Base-by-base conservation (phyloP, 1,140 invertebrate species). In the Scaptomyza hsui region DNA sequence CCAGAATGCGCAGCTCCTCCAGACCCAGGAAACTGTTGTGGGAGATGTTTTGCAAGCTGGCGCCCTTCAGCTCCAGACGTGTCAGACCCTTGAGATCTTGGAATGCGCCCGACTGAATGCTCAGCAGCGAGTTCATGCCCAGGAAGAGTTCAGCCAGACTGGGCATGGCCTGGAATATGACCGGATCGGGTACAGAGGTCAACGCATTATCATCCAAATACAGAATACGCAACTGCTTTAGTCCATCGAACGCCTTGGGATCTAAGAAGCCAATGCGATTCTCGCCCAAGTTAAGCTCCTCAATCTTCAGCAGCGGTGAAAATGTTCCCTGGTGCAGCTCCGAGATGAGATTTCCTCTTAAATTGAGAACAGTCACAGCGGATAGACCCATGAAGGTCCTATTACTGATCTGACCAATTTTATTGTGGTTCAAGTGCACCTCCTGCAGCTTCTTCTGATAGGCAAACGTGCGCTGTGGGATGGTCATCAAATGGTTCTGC, bases 191-290 rank as follows among this genome's bases (percentile, higher is more conserved):
- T 3, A 97, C 94, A 0, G 93, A 92, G 61, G 93, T 95, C 49
- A 98, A 91, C 57, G 95, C 94, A 92, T 98, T 98, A 86, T 97
- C 96, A 74, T 97, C 96, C 51, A 98, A 92, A 80, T 96, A 96
- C 0, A 98, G 92, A 1, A 96, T 95, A 47, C 96, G 92, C 37
- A 98, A 93, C 1, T 95, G 94, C 1, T 93, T 92, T n/a, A 98
- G 91, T 3, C 96, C 96, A 51, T 94, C 94, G 81, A 98, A 98
- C 0, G 97, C 96, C 63, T 93, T 94, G 0, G 94, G 93, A 72
- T 97, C 95, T 15, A 98, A 94, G 70, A 93, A 94, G 1, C 95
- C 94, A 82, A 98, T 96, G 65, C 95, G 94, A 90, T 98, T 98
- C 82, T 96, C 94, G 1, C 96, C 96, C 42, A 98, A 92, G 91